A percentile compares a stretch with the other conserved stretches of the same genome.
Conservation (phyloP, 2,888 invertebrate species). For the Agrotis ipsilon region DNA sequence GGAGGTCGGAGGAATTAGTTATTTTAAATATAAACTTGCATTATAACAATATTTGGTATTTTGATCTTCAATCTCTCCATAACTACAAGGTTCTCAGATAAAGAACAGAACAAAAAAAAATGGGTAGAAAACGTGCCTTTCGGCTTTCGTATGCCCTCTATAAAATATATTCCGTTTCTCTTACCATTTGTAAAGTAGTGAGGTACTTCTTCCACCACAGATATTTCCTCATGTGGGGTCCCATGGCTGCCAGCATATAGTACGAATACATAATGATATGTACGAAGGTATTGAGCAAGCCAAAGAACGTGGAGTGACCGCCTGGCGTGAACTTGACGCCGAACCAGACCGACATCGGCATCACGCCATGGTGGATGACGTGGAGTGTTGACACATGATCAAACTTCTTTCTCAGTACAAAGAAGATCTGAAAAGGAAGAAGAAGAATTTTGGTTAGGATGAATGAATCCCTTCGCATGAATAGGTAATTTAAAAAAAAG, state of each 20-base stretch:
- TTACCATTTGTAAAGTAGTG: slow-evolving; percentile 97
- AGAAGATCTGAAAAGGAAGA: slow-evolving; percentile 94
- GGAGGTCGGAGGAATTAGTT: too few species aligned
- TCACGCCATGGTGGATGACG: slow-evolving; percentile 98
- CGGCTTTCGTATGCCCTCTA: too few species aligned
- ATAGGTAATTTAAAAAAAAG: too few species aligned
- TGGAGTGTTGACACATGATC: slow-evolving; percentile 98
- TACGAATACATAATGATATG: slow-evolving; percentile 99
- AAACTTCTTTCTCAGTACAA: slow-evolving; percentile 98
- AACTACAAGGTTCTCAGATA: too few species aligned
- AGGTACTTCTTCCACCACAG: slow-evolving; percentile 99
- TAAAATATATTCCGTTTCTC: not conserved
- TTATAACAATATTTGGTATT: too few species aligned
- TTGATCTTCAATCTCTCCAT: too few species aligned
- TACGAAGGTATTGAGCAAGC: slow-evolving; percentile 98
- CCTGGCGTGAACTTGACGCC: slow-evolving; percentile 99
- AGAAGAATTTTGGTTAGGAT: not conserved
- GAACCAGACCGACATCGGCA: slow-evolving; percentile 99
- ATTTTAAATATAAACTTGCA: too few species aligned
- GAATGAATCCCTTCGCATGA: too few species aligned
- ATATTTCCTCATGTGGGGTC: slow-evolving; percentile 96
- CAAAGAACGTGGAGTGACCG: slow-evolving; percentile 99
- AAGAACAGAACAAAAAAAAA: too few species aligned
- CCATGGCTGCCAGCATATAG: slow-evolving; percentile 97
- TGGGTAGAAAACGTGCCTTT: too few species aligned